Evolutionary conservation across 2,113 vertebrate genomes (phyloP).

Genomic region (Calyptomena viridis): DNA sequence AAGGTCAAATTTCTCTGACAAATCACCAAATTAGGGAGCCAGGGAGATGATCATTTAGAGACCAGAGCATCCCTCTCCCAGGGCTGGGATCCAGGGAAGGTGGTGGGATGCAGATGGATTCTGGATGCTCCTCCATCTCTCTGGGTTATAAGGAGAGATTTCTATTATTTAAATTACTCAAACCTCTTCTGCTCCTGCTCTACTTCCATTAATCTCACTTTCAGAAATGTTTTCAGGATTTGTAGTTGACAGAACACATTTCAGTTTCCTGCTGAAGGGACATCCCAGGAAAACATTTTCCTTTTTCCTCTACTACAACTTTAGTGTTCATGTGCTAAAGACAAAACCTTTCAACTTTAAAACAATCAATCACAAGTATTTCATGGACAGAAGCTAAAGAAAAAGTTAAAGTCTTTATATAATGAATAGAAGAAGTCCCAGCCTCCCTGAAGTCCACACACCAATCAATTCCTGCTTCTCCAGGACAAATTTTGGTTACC

Average conservation of each 20-base stretch:
- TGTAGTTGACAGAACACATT: neutral
- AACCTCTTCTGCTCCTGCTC: neutral
- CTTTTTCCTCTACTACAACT: neutral
- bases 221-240: neutral
- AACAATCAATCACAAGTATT: neutral
- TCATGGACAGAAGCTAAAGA: neutral
- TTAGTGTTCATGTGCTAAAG: neutral
- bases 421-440: neutral
- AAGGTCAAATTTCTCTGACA: neutral
- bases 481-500: neutral
- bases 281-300: accelerated
- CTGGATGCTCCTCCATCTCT: neutral
- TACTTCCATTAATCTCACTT: neutral
- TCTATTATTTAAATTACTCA: neutral
- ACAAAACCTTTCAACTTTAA: neutral
- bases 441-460: neutral
- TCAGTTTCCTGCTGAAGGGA: neutral
- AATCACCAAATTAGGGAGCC: neutral
- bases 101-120: neutral
- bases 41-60: neutral
- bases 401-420: neutral
- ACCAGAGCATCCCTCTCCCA: neutral
- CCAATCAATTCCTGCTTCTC: neutral
- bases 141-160: neutral
- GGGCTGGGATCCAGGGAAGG: neutral